Evolutionary conservation across 2,797 vertebrate genomes (phyloP).

Genomic region (Myotis planiceps): DNA sequence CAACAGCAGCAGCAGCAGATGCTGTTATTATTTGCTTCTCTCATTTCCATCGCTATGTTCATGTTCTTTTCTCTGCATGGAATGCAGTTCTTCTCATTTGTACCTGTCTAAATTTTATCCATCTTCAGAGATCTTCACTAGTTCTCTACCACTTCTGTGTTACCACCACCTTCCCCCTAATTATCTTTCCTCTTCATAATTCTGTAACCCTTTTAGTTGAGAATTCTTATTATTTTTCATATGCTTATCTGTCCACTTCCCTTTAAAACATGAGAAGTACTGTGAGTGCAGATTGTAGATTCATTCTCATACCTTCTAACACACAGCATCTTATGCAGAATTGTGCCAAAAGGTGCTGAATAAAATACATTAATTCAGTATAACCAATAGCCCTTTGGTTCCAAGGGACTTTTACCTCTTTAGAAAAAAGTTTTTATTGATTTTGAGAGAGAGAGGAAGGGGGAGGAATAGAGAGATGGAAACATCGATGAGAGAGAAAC

Average conservation of each 20-base stretch:
- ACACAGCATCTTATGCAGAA: background rate
- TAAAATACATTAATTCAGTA: background rate
- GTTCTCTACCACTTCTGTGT: background rate
- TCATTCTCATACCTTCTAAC: background rate
- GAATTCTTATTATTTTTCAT: background rate
- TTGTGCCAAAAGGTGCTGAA: background rate
- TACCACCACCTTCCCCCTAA: background rate
- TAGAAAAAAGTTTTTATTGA: too few relatives aligned
- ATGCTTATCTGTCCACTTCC: background rate
- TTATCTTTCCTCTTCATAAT: constrained; percentile 12
- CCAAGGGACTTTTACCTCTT: background rate
- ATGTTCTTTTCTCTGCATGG: background rate
- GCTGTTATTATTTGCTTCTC: background rate
- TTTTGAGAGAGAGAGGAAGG: too few relatives aligned
- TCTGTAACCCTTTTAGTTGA: background rate
- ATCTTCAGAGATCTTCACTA: background rate
- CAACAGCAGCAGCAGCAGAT: background rate
- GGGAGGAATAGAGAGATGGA: too few relatives aligned
- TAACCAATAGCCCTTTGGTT: background rate
- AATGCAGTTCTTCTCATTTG: background rate
- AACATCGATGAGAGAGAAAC: too few relatives aligned
- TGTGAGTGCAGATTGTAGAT: background rate
- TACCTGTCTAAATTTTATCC: background rate
- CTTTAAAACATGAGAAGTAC: background rate
- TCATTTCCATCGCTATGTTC: background rate